Evolutionary conservation across 2,888 invertebrate genomes (phyloP), one percentile per base, ranked within the genome.

Genomic region (Phasia obesa): DNA sequence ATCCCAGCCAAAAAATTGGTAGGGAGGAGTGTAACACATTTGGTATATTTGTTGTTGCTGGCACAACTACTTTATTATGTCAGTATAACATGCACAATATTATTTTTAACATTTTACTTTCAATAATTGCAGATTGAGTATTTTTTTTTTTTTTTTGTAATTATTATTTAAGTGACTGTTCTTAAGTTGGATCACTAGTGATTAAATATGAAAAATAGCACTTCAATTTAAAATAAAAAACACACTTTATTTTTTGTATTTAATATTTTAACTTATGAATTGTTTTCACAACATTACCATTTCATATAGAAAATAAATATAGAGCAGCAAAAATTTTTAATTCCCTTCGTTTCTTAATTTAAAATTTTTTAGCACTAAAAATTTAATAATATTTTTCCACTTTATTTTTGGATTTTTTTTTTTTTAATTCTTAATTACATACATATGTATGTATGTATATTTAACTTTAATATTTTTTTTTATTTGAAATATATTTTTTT

Each of bases 61-160:
- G 59, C 69, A 70, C 64, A 27, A 70, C 67, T 60, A 25, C 15
- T 59, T 62, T 78, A 78, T 83, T 75, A 79, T 83, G 70, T 75
- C 70, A 67, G 59, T 57, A 60, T 47, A 75, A 60, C 78, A 70
- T 78, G 70, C 70, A 75, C 55, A 31, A 11, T 35, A 35, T 35
- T 0, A 2, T 59, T 49, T 23, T 64, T n/a, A 62, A 51, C 13
- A 42, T 38, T 71, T 21, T 44, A 23, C 23, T 42, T 76, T 67
- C 4, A 49, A 55, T 42, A 35, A 13, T 53, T 7, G 27, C 15
- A 27, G 13, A 57, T 38, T 6, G 4, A n/a, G 2, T 27, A 51
- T 23, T 9, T 65, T 38, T 15, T 17, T 2, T 23, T 64, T 64
- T 21, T 21, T 25, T 71, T 15, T 71, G 1, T n/a, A 19, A 44